A percentile compares a stretch with the other conserved stretches of the same genome.
phyloP scores from a whole-genome alignment of 2,888 invertebrate species.

The Agrenia bidenticulata region DNA sequence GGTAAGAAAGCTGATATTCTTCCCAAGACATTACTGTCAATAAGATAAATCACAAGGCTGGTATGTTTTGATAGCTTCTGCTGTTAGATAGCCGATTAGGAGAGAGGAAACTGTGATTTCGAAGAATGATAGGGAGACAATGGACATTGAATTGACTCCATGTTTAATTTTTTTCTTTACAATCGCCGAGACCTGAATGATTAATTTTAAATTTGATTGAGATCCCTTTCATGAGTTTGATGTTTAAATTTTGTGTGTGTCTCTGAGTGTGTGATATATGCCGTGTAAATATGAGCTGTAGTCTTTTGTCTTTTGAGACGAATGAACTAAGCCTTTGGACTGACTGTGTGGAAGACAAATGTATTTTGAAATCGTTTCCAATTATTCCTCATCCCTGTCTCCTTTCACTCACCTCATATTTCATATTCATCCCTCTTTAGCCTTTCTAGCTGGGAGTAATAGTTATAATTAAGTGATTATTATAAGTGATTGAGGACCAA shows the following conservation, averaged over 20 bases:
- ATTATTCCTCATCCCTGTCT: slow-evolving; percentile 23
- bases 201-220: slow-evolving; percentile 1
- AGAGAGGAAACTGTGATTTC: background rate
- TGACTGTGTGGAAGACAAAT: slow-evolving; percentile 9
- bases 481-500: no score
- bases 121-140: slow-evolving; percentile 5
- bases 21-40: slow-evolving; percentile 3
- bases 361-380: slow-evolving; percentile 10
- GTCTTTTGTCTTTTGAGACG: background rate
- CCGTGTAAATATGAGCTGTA: background rate
- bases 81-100: slow-evolving; percentile 7
- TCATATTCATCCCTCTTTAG: slow-evolving; percentile 19
- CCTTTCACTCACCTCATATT: slow-evolving; percentile 28
- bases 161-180: background rate
- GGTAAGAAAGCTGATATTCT: background rate
- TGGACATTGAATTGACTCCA: slow-evolving; percentile 12
- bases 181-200: slow-evolving; percentile 5
- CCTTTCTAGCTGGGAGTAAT: no score
- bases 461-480: no score
- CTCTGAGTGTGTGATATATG: background rate
- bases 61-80: slow-evolving; percentile 6
- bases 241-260: no score
- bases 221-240: background rate
- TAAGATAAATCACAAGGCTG: background rate
- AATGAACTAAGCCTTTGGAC: background rate